Conservation (phyloP, 1,140 invertebrate species). For the Pseudachorutes palmiensis region DNA sequence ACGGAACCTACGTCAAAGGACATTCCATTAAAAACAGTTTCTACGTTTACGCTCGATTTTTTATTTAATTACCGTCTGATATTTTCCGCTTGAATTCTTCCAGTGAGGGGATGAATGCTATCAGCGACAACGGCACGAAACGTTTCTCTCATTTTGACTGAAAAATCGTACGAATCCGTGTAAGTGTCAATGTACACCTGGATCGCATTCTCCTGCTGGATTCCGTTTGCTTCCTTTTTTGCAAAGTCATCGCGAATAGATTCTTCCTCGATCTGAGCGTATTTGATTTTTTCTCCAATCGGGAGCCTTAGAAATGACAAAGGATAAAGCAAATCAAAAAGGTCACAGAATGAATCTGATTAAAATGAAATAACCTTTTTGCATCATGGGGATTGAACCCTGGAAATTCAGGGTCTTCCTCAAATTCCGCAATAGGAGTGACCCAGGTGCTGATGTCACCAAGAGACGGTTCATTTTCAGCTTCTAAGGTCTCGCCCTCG, state of each 20-base stretch:
- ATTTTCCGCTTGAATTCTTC: slow-evolving; percentile 25
- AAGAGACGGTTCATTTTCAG: too few relatives aligned
- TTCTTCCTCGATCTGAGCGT: slow-evolving; percentile 25
- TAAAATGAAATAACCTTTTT: slow-evolving; percentile 11
- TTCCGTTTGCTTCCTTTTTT: slow-evolving; percentile 8
- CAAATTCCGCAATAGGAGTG: neutral
- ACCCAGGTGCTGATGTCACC: neutral
- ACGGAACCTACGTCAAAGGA: neutral
- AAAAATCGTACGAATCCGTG: slow-evolving; percentile 15
- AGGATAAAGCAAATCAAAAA: neutral
- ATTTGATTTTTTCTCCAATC: slow-evolving; percentile 19
- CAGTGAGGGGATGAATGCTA: slow-evolving; percentile 20
- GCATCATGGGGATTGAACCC: slow-evolving; percentile 23
- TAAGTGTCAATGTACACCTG: slow-evolving; percentile 29
- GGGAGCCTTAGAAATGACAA: slow-evolving; percentile 11
- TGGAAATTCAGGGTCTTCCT: slow-evolving; percentile 29
- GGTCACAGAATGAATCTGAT: neutral
- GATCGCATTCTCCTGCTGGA: slow-evolving; percentile 20
- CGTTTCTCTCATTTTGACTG: slow-evolving; percentile 8
- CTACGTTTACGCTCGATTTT: neutral
- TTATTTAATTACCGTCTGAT: slow-evolving; percentile 14
- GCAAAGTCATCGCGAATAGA: slow-evolving; percentile 16
- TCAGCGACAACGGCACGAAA: neutral
- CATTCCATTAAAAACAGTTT: neutral
- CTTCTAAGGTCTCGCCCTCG: too few relatives aligned